These are phyloP conservation scores for Colaptes auratus DNA, from an alignment of 2,113 vertebrate species.

Conservation along the genomic window DNA sequence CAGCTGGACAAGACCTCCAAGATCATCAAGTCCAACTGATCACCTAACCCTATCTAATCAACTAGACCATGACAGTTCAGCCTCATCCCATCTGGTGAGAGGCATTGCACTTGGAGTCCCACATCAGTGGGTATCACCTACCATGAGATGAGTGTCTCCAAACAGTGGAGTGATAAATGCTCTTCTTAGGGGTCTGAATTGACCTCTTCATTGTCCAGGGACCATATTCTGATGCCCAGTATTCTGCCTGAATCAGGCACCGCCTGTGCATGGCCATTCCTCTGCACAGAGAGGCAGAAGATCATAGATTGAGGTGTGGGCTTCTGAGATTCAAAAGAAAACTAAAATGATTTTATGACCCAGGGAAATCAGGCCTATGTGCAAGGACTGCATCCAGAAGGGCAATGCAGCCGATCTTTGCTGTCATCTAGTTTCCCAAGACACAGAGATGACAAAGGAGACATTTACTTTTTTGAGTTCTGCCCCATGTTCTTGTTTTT, in stretches of 20 bases:
- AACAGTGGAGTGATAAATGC: rapidly evolving
- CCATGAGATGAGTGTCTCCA: not conserved
- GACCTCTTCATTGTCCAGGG: not conserved
- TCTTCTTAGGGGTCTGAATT: not conserved
- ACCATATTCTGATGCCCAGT: not conserved
- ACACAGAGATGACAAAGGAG: conserved; percentile 51
- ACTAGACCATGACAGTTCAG: too few species aligned
- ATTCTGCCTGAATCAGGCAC: not conserved
- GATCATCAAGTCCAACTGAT: too few species aligned
- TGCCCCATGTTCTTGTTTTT: conserved; percentile 52
- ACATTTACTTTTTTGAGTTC: conserved; percentile 57
- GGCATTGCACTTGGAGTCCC: not conserved
- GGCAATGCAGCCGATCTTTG: not conserved
- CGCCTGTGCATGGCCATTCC: not conserved
- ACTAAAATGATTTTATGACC: not conserved
- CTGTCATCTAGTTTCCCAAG: conserved; percentile 52
- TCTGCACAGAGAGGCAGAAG: not conserved
- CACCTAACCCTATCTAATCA: too few species aligned
- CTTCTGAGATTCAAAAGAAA: not conserved
- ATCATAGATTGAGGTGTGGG: not conserved
- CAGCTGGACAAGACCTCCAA: too few species aligned
- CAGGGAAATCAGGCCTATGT: not conserved
- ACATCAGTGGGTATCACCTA: rapidly evolving
- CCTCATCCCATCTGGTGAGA: not conserved
- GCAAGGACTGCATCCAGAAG: not conserved